A percentile compares a stretch with the other conserved stretches of the same genome.
These are phyloP conservation scores for Leptarthrus brevirostris DNA, from an alignment of 2,888 invertebrate genomes.

Conservation along the genomic window DNA sequence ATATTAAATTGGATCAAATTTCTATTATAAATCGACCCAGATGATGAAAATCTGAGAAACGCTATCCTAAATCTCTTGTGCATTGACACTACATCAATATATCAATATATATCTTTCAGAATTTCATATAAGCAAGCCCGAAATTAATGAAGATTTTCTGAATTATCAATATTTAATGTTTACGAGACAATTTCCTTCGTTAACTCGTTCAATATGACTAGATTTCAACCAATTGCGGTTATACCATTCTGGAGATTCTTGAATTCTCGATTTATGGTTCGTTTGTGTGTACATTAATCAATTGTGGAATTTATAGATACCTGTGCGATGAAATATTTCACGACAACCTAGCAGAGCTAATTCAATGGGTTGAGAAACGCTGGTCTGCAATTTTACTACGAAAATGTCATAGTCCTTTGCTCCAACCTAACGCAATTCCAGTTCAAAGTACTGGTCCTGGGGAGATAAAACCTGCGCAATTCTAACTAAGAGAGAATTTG, in stretches of 20 bases:
- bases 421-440: too few relatives aligned
- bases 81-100: too few relatives aligned
- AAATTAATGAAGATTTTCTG: too few relatives aligned
- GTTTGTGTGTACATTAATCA: conserved; percentile 34
- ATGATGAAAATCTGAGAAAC: too few relatives aligned
- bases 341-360: conserved; percentile 10
- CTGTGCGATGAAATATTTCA: conserved; percentile 18
- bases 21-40: too few relatives aligned
- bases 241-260: conserved; percentile 31
- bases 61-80: too few relatives aligned
- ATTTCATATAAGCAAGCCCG: too few relatives aligned
- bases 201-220: not conserved
- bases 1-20: too few relatives aligned
- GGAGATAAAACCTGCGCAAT: conserved; percentile 23
- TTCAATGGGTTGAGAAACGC: conserved; percentile 2
- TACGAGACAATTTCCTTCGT: conserved; percentile 22
- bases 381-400: conserved; percentile 11
- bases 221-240: not conserved
- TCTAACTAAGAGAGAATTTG: not conserved
- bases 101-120: too few relatives aligned
- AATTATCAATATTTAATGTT: conserved; percentile 17
- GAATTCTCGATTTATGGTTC: conserved; percentile 19
- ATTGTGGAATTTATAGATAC: conserved; percentile 40
- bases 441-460: not conserved
- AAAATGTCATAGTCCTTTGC: not conserved